Evolutionary conservation across 2,113 vertebrate species (phyloP).

Genomic region (Bos taurus): DNA sequence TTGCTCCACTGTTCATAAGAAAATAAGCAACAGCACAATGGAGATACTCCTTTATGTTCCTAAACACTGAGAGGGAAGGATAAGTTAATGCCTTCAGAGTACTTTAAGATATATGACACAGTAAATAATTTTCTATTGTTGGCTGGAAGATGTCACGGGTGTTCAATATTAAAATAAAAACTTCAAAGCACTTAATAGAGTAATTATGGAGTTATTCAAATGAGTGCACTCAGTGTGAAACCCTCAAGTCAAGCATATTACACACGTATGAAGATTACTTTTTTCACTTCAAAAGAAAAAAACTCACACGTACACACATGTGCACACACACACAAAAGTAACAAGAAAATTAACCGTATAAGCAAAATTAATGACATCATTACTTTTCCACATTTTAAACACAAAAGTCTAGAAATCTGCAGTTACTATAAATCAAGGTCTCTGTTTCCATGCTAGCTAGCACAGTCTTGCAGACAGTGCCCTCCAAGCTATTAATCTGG

Average conservation of each 20-base stretch:
- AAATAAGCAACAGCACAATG: not conserved
- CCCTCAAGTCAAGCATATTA: not conserved
- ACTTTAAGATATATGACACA: not conserved
- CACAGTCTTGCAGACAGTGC: not conserved
- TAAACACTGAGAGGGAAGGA: not conserved
- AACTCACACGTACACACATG: not conserved
- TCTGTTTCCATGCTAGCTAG: not conserved
- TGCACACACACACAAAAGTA: not conserved
- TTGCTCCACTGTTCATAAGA: not conserved
- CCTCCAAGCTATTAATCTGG: not conserved
- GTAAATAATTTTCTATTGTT: not conserved
- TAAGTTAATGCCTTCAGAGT: not conserved
- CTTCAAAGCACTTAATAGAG: not conserved
- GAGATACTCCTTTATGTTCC: not conserved
- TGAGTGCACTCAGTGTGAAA: not conserved
- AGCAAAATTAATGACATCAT: slow-evolving; percentile 1
- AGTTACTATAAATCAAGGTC: not conserved
- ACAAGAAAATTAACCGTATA: not conserved
- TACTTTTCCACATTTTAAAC: slow-evolving; percentile 29
- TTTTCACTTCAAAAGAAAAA: not conserved
- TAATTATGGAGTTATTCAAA: slow-evolving; percentile 20
- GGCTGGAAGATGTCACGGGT: not conserved
- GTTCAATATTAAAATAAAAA: slow-evolving; percentile 9
- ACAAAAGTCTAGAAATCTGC: not conserved
- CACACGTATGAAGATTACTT: not conserved